These are phyloP conservation scores for Pseudomyrmex gracilis DNA, from an alignment of 1,140 invertebrate species.

Conservation along the genomic window DNA sequence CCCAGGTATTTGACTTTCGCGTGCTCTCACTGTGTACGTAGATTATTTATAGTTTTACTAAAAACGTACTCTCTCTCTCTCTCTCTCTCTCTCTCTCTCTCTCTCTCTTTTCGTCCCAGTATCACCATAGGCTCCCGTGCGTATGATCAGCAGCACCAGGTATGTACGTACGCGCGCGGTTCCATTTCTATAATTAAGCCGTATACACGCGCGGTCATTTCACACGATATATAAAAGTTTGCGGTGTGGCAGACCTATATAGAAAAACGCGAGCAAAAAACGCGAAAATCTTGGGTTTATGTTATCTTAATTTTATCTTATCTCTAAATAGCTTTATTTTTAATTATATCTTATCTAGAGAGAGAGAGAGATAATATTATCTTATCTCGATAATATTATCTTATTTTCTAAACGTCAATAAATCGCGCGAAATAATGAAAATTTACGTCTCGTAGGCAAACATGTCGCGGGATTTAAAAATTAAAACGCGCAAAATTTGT, in stretches of 20 bases:
- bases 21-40: constrained; percentile 62
- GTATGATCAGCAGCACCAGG: constrained; percentile 58
- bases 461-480: neutral
- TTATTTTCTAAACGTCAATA: too few relatives aligned
- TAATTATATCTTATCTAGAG: too few relatives aligned
- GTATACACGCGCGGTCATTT: constrained; percentile 38
- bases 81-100: too few relatives aligned
- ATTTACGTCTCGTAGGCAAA: neutral
- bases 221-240: constrained; percentile 58
- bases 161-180: constrained; percentile 44
- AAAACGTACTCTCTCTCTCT: constrained; percentile 64
- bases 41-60: constrained; percentile 77
- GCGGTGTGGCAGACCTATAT: constrained; percentile 4
- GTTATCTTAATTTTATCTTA: too few relatives aligned
- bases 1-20: constrained; percentile 66
- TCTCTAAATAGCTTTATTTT: too few relatives aligned
- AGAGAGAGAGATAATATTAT: too few relatives aligned
- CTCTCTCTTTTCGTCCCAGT: constrained; percentile 27
- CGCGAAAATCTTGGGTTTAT: too few relatives aligned
- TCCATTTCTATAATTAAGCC: constrained; percentile 75
- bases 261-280: too few relatives aligned
- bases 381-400: too few relatives aligned
- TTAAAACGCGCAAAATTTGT: neutral
- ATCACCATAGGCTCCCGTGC: constrained; percentile 70
- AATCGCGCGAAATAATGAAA: constrained; percentile 18